Conservation (phyloP, 2,797 vertebrate species). For the Hylomyscus alleni region DNA sequence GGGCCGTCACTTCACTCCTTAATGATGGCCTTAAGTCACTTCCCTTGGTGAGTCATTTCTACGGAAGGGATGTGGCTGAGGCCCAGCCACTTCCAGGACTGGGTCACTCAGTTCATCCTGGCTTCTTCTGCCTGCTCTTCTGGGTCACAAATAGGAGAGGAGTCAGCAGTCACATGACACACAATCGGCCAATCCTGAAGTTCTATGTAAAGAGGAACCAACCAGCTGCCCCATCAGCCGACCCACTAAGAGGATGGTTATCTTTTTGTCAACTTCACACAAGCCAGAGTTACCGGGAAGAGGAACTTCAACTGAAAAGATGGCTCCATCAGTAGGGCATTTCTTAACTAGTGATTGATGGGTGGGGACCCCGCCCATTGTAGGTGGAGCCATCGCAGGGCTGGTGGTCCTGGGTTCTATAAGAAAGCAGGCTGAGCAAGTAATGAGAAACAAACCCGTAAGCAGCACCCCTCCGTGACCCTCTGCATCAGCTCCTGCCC, state of each 20-base stretch:
- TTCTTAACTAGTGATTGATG: not conserved
- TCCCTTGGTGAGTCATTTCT: constrained; percentile 36
- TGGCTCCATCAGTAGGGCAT: not conserved
- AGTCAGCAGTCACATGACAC: too few species aligned
- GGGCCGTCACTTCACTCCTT: not conserved
- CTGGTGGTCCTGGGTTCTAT: not conserved
- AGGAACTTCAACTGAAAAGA: not conserved
- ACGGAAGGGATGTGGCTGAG: constrained; percentile 20
- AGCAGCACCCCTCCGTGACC: not conserved
- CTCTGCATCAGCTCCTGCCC: not conserved
- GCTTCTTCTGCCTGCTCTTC: not conserved
- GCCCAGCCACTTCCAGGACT: not conserved
- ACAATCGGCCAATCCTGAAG: too few species aligned
- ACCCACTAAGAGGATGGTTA: not conserved
- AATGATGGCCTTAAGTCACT: not conserved
- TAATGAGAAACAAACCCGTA: too few species aligned
- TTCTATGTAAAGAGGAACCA: not conserved
- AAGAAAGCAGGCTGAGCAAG: not conserved
- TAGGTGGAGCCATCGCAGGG: not conserved
- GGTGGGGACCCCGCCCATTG: not conserved
- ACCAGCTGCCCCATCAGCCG: rapidly evolving
- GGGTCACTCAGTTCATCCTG: not conserved
- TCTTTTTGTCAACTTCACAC: not conserved
- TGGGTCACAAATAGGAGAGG: not conserved
- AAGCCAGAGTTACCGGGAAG: not conserved